phyloP scores from a whole-genome alignment of 2,888 invertebrate species.

The Drosophila nigricruria region DNA sequence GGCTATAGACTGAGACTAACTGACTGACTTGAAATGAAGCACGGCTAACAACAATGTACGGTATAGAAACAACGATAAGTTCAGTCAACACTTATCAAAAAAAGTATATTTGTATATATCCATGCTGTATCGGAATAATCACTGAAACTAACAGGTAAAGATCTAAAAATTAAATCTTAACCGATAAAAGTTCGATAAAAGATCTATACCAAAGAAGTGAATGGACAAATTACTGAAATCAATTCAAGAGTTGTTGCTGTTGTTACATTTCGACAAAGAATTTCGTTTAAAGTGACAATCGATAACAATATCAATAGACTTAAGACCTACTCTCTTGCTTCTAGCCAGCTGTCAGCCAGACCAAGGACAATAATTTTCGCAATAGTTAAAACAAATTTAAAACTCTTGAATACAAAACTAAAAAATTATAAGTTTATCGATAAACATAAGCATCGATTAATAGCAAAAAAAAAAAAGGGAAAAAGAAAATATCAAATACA shows the following conservation, averaged over 20 bases:
- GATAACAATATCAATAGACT: conserved; percentile 5
- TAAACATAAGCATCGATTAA: not conserved
- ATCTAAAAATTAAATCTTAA: not conserved
- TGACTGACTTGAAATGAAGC: not conserved
- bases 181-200: not conserved
- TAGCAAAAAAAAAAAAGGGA: not conserved
- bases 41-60: too few relatives aligned
- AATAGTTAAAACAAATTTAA: not conserved
- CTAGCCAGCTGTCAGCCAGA: not conserved
- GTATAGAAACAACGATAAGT: not conserved
- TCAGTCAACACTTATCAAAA: not conserved
- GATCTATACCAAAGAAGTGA: not conserved
- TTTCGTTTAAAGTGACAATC: not conserved
- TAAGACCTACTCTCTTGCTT: not conserved
- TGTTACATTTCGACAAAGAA: not conserved
- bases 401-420: not conserved
- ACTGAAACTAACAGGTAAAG: not conserved
- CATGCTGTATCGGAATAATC: not conserved
- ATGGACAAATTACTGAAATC: not conserved
- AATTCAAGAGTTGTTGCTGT: not conserved
- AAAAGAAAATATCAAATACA: not conserved
- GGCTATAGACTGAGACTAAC: conserved; percentile 7
- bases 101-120: not conserved
- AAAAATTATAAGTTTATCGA: not conserved
- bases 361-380: conserved; percentile 1